phyloP scores from a whole-genome alignment of 2,113 vertebrate species.

The Myotis lucifugus region DNA sequence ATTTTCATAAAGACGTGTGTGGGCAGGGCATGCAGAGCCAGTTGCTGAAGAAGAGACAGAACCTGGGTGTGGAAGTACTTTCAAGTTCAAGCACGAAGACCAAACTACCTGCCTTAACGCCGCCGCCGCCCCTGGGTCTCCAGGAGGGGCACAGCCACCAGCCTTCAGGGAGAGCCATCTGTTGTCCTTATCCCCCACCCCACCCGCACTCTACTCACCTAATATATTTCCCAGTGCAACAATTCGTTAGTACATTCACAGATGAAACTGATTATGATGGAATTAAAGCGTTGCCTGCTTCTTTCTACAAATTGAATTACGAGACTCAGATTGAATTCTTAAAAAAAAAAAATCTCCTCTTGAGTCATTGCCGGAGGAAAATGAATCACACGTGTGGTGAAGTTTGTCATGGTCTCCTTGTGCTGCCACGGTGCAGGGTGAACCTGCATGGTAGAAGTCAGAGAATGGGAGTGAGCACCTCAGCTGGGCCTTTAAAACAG shows the following conservation, averaged over 20 bases:
- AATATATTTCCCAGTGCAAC: not conserved
- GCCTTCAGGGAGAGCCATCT: not conserved
- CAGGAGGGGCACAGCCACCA: not conserved
- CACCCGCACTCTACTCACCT: not conserved
- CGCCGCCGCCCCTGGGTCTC: not conserved
- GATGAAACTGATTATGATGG: slow-evolving; percentile 68
- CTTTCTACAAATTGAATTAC: slow-evolving; percentile 68
- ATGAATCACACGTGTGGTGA: slow-evolving; percentile 44
- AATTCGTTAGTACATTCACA: slow-evolving; percentile 44
- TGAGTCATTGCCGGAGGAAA: slow-evolving; percentile 44
- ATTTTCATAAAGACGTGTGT: slow-evolving; percentile 55
- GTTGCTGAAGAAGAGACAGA: not conserved
- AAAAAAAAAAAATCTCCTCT: slow-evolving; percentile 48
- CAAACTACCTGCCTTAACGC: not conserved
- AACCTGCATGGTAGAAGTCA: not conserved
- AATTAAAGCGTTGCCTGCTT: slow-evolving; percentile 55
- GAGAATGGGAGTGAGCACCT: not conserved
- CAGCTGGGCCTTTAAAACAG: not conserved
- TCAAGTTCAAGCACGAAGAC: not conserved
- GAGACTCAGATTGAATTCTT: slow-evolving; percentile 56
- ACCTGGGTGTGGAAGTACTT: not conserved
- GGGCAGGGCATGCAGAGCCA: not conserved
- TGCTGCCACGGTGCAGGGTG: not conserved
- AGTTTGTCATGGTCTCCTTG: not conserved
- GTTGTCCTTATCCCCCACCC: accelerated